These are phyloP conservation scores for Smithornis capensis DNA, from an alignment of 2,113 vertebrate genomes.

Conservation along the genomic window DNA sequence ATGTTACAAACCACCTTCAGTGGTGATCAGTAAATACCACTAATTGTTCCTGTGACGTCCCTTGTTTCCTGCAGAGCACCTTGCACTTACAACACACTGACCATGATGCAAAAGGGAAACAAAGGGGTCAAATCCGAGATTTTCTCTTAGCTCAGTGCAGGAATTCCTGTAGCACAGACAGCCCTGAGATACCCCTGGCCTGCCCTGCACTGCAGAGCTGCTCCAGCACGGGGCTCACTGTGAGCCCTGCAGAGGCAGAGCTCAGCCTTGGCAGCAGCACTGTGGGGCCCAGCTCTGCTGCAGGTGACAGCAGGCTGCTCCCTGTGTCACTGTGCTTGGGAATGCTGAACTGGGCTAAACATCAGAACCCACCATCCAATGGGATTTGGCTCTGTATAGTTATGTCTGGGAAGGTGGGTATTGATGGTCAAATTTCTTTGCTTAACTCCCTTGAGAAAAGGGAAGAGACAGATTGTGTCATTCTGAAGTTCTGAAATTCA, in stretches of 20 bases:
- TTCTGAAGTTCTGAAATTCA: not conserved
- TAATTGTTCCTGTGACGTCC: not conserved
- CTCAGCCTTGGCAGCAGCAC: not conserved
- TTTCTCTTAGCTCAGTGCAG: not conserved
- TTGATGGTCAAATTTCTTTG: not conserved
- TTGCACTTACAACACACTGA: not conserved
- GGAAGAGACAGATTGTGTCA: not conserved
- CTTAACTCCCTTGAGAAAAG: not conserved
- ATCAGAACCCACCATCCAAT: not conserved
- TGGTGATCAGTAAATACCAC: not conserved
- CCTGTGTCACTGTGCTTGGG: fast-evolving
- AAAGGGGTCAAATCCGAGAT: not conserved
- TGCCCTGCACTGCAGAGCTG: not conserved
- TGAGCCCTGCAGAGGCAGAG: not conserved
- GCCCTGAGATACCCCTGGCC: not conserved
- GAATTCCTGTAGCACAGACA: not conserved
- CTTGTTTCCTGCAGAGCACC: not conserved
- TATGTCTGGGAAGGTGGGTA: not conserved
- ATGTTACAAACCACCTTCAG: not conserved
- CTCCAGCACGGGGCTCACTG: not conserved
- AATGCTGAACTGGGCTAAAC: not conserved
- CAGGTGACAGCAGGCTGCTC: not conserved
- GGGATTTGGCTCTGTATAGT: not conserved
- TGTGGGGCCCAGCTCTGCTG: not conserved
- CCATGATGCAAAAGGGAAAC: not conserved